phyloP scores from a whole-genome alignment of 2,888 invertebrate species.

The Spisula subtruncata region DNA sequence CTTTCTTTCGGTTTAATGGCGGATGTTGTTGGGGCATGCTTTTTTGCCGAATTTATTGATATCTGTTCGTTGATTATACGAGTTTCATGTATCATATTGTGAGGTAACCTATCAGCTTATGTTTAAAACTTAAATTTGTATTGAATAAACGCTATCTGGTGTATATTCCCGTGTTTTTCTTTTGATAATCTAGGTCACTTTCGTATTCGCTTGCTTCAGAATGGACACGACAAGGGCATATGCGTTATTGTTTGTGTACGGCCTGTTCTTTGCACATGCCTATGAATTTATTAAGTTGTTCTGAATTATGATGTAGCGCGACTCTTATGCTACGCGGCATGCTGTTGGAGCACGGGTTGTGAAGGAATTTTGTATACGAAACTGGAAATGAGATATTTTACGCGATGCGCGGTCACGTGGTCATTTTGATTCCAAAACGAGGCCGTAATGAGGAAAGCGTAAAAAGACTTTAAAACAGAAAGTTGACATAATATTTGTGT shows the following conservation, averaged over 20 bases:
- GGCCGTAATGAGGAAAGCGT: conserved; percentile 25
- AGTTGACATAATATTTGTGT: background rate
- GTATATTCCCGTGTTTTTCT: conserved; percentile 29
- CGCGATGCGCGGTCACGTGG: conserved; percentile 61
- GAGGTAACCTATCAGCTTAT: background rate
- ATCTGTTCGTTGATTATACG: conserved; percentile 18
- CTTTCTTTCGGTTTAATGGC: conserved; percentile 67
- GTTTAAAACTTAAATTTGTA: background rate
- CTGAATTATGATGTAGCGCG: background rate
- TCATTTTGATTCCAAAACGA: conserved; percentile 40
- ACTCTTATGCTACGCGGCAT: background rate
- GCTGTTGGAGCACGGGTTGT: background rate
- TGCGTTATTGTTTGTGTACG: background rate
- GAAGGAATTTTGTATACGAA: conserved; percentile 16
- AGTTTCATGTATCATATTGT: conserved; percentile 29
- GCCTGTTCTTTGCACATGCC: background rate
- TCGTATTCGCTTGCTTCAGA: conserved; percentile 64
- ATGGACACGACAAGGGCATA: conserved; percentile 40
- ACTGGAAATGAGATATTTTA: conserved; percentile 27
- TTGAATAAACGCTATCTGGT: background rate
- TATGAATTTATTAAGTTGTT: background rate
- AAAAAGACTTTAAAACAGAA: background rate
- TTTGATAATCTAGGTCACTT: conserved; percentile 58
- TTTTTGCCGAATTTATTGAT: background rate
- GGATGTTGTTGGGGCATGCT: conserved; percentile 26